Conservation (phyloP, 2,888 invertebrate genomes). For the Amphipoea oculea region DNA sequence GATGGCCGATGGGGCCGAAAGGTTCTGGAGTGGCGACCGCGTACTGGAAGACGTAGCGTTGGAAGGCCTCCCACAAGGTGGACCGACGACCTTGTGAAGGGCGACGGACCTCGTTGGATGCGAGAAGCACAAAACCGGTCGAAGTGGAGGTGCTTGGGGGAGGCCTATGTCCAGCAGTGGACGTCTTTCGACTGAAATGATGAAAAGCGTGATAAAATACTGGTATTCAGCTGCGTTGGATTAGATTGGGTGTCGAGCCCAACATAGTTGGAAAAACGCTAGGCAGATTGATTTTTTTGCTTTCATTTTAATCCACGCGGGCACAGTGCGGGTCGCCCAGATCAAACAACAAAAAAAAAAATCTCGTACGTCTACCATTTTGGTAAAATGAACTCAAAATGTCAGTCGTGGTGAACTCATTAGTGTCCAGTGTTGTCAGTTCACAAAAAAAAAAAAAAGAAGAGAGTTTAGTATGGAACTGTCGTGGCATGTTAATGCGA, state of each 20-base stretch:
- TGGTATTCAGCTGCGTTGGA: too few species aligned
- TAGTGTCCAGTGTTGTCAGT: slow-evolving; percentile 51
- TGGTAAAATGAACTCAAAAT: slow-evolving; percentile 37
- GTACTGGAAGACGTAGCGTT: too few species aligned
- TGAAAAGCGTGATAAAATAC: too few species aligned
- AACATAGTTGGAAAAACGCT: neutral
- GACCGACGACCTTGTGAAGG: too few species aligned
- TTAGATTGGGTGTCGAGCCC: neutral
- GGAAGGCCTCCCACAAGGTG: too few species aligned
- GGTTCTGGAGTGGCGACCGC: too few species aligned
- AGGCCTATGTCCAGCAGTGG: too few species aligned
- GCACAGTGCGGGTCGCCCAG: neutral
- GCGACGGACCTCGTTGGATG: too few species aligned
- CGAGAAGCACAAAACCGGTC: too few species aligned
- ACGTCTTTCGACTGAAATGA: too few species aligned
- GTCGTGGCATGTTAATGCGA: slow-evolving; percentile 80
- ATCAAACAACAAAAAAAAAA: neutral
- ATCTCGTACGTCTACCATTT: slow-evolving; percentile 25
- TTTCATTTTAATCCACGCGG: neutral
- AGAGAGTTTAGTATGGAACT: slow-evolving; percentile 61
- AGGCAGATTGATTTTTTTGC: neutral
- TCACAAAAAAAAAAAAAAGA: slow-evolving; percentile 36
- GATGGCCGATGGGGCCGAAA: too few species aligned
- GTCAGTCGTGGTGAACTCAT: slow-evolving; percentile 51
- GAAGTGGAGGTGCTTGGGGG: too few species aligned